Evolutionary conservation across 2,797 vertebrate species (phyloP), one percentile per base, ranked within the genome.

Genomic region (Merluccius polli): DNA sequence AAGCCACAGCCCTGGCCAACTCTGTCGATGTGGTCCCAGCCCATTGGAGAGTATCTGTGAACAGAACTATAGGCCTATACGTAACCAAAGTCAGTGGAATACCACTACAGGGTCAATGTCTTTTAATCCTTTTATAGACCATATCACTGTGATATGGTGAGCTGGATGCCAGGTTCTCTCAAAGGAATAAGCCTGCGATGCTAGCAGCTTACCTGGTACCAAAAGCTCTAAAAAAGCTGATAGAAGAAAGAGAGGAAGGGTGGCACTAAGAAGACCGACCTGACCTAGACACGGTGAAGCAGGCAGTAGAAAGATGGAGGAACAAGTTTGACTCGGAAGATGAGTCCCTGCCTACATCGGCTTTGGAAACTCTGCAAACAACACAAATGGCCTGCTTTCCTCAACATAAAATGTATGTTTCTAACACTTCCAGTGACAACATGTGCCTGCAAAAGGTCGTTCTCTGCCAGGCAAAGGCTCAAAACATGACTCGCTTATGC

Each of bases 171-270:
- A 77, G 79, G 24, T 77, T 74, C 71, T 65, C 38, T 71, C 13
- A 65, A 32, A 38, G 33, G 2, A 79, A 44, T 75, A 68, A 79
- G 69, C 32, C 1, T 70, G 15, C n/a, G 11, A 68, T 70, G 72
- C 65, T 78, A n/a, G n/a, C n/a, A n/a, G n/a, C n/a, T n/a, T n/a
- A 38, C 38, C 27, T 70, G 59, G 76, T 73, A 48, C 71, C 72
- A 77, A 77, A n/a, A n/a, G n/a, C n/a, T n/a, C n/a, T n/a, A n/a
- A n/a, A n/a, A 67, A 72, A 72, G 76, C 59, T 73, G 33, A 77
- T 27, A 9, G 63, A 48, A 73, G 52, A 77, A 48, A 77, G 36
- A 7, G 76, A 73, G 67, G 65, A 59, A 73, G 41, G 70, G 31
- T 79, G 70, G 75, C 63, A 74, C 38, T 7, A 18, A 71, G 68